Evolutionary conservation across 2,888 invertebrate species (phyloP).

Genomic region (Lypha dubia): DNA sequence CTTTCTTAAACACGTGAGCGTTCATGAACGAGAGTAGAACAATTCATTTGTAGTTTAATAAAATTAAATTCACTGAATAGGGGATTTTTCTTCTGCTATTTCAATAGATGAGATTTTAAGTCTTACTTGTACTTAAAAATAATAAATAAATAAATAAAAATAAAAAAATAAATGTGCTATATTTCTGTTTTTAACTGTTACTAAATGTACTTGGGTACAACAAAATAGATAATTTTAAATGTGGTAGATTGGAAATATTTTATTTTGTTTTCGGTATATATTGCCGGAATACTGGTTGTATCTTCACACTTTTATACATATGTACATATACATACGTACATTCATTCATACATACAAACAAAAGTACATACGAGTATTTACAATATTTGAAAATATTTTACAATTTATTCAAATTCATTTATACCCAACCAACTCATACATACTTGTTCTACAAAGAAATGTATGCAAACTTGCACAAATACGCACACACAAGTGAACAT

Average conservation of each 20-base stretch:
- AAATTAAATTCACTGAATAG: too few species aligned
- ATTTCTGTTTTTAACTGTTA: not conserved
- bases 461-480: constrained; percentile 8
- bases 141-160: too few species aligned
- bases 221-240: constrained; percentile 52
- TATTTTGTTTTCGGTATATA: constrained; percentile 51
- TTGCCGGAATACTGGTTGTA: constrained; percentile 2
- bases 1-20: too few species aligned
- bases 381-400: constrained; percentile 62
- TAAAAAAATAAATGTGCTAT: constrained; percentile 1
- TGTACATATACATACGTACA: not conserved
- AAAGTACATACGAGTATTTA: not conserved
- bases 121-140: too few species aligned
- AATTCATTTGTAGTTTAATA: too few species aligned
- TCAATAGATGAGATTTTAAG: too few species aligned
- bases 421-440: constrained; percentile 31
- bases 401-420: constrained; percentile 69
- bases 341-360: not conserved
- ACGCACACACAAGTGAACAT: not conserved
- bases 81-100: too few species aligned
- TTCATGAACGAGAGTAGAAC: too few species aligned
- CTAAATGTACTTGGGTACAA: not conserved
- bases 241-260: constrained; percentile 47
- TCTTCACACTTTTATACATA: too few species aligned
- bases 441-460: not conserved